These are phyloP conservation scores for Lordiphosa collinella DNA, from an alignment of 1,140 invertebrate species.

Conservation along the genomic window DNA sequence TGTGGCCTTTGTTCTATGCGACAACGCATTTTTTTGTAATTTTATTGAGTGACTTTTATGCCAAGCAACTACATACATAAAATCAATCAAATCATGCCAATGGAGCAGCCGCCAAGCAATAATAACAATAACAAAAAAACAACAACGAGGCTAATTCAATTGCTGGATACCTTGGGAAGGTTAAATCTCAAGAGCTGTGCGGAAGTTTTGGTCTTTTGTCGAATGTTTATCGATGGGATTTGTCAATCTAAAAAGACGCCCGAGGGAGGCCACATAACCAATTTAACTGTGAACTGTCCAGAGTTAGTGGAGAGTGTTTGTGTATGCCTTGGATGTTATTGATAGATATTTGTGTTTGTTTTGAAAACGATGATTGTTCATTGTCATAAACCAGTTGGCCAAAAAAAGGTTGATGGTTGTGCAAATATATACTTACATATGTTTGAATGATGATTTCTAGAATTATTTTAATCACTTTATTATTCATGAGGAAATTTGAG, in stretches of 20 bases:
- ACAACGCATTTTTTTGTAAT: conserved; percentile 71
- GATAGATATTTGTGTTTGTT: conserved; percentile 20
- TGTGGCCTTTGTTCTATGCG: conserved; percentile 63
- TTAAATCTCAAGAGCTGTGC: conserved; percentile 41
- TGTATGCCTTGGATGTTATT: conserved; percentile 31
- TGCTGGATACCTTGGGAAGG: conserved; percentile 48
- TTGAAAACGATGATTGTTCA: conserved; percentile 35
- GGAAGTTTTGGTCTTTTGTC: conserved; percentile 60
- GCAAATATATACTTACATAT: not conserved
- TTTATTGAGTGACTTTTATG: conserved; percentile 75
- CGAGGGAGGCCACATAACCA: conserved; percentile 53
- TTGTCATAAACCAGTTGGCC: conserved; percentile 46
- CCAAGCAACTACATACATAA: conserved; percentile 70
- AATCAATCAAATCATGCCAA: conserved; percentile 53
- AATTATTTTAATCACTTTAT: too few relatives aligned
- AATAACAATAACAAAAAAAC: conserved; percentile 14
- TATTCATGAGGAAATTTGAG: not conserved
- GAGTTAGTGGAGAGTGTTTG: conserved; percentile 9
- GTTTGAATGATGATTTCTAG: too few relatives aligned
- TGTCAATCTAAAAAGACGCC: conserved; percentile 58
- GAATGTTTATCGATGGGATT: conserved; percentile 67
- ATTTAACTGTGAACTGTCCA: conserved; percentile 55
- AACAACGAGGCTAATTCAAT: conserved; percentile 39
- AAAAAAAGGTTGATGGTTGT: conserved; percentile 1
- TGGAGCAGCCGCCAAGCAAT: not conserved